Evolutionary conservation across 1,140 invertebrate species (phyloP).

Genomic region (Leptopilina clavipes): DNA sequence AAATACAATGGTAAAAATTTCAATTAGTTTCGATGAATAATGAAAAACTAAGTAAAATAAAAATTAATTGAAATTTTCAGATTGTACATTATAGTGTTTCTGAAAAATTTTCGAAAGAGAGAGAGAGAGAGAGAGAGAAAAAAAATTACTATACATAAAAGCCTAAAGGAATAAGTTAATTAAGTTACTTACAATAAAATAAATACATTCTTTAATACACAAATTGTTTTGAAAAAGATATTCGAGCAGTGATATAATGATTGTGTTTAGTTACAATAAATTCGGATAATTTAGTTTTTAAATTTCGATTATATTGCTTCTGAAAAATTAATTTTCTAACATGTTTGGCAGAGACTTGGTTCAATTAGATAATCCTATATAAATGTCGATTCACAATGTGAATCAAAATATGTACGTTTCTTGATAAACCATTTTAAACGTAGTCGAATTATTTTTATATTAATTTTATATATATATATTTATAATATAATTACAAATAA

Average conservation of each 20-base stretch:
- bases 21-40: slow-evolving; percentile 54
- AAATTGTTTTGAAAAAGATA: background rate
- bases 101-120: background rate
- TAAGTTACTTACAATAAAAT: slow-evolving; percentile 30
- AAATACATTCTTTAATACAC: slow-evolving; percentile 2
- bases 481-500: slow-evolving; percentile 67
- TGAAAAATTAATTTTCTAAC: slow-evolving; percentile 12
- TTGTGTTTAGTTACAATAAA: background rate
- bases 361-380: slow-evolving; percentile 23
- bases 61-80: background rate
- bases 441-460: slow-evolving; percentile 36
- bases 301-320: background rate
- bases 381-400: slow-evolving; percentile 21
- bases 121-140: background rate
- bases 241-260: background rate
- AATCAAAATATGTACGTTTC: slow-evolving; percentile 34
- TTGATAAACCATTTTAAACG: slow-evolving; percentile 37
- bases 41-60: slow-evolving; percentile 1
- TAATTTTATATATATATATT: slow-evolving; percentile 49
- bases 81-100: background rate
- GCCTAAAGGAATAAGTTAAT: slow-evolving; percentile 25
- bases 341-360: slow-evolving; percentile 15
- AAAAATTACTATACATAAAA: background rate
- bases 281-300: background rate
- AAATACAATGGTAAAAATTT: slow-evolving; percentile 51